These are phyloP conservation scores for Macrophya annulata DNA, from an alignment of 2,888 invertebrate species.

Conservation along the genomic window DNA sequence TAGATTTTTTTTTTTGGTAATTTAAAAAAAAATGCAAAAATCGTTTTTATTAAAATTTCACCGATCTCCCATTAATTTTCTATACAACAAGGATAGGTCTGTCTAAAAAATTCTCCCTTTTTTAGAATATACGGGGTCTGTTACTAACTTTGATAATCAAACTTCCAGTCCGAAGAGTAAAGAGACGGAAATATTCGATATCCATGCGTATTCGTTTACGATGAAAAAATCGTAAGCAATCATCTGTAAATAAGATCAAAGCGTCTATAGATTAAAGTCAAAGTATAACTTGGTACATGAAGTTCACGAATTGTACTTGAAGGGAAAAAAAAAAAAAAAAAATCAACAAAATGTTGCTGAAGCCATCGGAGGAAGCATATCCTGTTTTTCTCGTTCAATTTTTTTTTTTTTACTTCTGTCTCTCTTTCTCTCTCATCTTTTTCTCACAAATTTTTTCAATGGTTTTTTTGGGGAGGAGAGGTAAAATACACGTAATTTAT, in stretches of 20 bases:
- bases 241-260: constrained; percentile 7
- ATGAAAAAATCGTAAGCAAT: constrained; percentile 10
- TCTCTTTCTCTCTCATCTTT: neutral
- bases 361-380: neutral
- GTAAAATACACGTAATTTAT: constrained; percentile 26
- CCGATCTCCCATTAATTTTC: too few species aligned
- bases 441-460: neutral
- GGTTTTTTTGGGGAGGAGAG: neutral
- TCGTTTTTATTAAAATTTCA: too few species aligned
- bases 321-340: too few species aligned
- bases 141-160: neutral
- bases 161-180: neutral
- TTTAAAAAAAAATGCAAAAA: too few species aligned
- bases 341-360: neutral
- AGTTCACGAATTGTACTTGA: neutral
- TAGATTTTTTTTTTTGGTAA: too few species aligned
- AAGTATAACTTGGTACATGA: neutral
- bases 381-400: neutral
- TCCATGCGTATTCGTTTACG: constrained; percentile 4
- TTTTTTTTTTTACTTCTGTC: neutral
- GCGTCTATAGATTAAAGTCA: neutral
- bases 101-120: too few species aligned
- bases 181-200: neutral
- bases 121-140: too few species aligned
- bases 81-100: too few species aligned